Conservation (phyloP, 1,140 invertebrate genomes). For the Pollicipes pollicipes region DNA sequence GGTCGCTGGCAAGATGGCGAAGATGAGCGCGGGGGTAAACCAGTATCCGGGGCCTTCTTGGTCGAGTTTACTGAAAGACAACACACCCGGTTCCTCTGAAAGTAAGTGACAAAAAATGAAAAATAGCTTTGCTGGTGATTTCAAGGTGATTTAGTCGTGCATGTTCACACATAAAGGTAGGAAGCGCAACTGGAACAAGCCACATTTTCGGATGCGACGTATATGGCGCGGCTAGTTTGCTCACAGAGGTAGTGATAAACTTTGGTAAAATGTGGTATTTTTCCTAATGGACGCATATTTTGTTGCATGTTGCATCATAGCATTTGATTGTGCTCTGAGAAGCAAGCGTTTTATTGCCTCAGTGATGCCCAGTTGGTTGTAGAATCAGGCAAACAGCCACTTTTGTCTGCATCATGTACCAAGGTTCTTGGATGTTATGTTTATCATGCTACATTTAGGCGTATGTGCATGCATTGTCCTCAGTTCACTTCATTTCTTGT, state of each 20-base stretch:
- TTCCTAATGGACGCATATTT: too few relatives aligned
- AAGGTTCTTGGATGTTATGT: not conserved
- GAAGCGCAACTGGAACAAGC: not conserved
- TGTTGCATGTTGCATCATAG: too few relatives aligned
- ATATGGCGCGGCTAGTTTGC: not conserved
- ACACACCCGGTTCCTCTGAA: not conserved
- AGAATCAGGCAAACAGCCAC: too few relatives aligned
- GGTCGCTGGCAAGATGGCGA: not conserved
- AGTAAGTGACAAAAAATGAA: not conserved
- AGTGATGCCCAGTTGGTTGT: too few relatives aligned
- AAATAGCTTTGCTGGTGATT: not conserved
- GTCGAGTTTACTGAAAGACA: not conserved
- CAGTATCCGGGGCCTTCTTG: not conserved
- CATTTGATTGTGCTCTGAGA: too few relatives aligned
- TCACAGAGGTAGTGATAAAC: too few relatives aligned
- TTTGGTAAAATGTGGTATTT: too few relatives aligned
- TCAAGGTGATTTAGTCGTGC: not conserved
- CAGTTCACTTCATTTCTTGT: too few relatives aligned
- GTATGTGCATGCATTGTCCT: too few relatives aligned
- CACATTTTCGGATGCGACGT: not conserved
- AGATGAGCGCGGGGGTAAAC: not conserved
- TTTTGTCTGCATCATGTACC: too few relatives aligned
- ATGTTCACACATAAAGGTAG: not conserved
- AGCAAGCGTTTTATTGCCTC: too few relatives aligned
- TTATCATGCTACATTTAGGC: too few relatives aligned